Base-by-base conservation (phyloP, 2,888 invertebrate genomes). In the Hypena proboscidalis region DNA sequence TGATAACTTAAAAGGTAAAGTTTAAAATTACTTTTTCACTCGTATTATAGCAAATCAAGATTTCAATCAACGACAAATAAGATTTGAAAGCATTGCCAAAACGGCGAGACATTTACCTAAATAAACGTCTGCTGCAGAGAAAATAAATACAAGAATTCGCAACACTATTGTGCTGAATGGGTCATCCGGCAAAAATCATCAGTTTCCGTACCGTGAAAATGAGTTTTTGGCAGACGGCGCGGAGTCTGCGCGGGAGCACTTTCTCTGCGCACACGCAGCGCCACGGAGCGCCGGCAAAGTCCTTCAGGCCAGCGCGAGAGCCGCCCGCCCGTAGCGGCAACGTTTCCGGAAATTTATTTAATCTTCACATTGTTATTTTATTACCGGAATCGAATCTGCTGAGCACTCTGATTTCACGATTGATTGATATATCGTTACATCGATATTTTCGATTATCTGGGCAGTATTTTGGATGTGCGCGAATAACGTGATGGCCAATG, bases 211-310 rank as follows among this genome's bases (percentile, higher is more conserved):
- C 79, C 86, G 81, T 85, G 85, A 87, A 89, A 86, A 85, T 80
- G 75, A 59, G 74, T 75, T 81, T 84, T 88, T 86, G 90, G 86
- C 87, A 89, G 90, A 85, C 90, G 85, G 78, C 86, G 79, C 80
- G 78, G 85, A 88, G 90, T 90, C 90, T 90, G 88, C 80, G 81
- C 83, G 68, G 76, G 80, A 82, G 70, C 78, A 88, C 90, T 90
- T 90, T 89, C 90, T 86, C 89, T 82, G 87, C 80, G 80, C 80
- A 70, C 71, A 73, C 78, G 77, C 76, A 69, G 76, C 66, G 75
- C 73, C 61, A 56, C 60, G 66, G 59, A 65, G 68, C 72, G 74
- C 74, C 70, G 77, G 75, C 83, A 78, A 69, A 76, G 70, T 82
- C 78, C 78, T 80, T 74, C 80, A 71, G 74, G 69, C 80, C 67